Conservation (phyloP, 2,888 invertebrate genomes). For the Thecocarcelia acutangulata region DNA sequence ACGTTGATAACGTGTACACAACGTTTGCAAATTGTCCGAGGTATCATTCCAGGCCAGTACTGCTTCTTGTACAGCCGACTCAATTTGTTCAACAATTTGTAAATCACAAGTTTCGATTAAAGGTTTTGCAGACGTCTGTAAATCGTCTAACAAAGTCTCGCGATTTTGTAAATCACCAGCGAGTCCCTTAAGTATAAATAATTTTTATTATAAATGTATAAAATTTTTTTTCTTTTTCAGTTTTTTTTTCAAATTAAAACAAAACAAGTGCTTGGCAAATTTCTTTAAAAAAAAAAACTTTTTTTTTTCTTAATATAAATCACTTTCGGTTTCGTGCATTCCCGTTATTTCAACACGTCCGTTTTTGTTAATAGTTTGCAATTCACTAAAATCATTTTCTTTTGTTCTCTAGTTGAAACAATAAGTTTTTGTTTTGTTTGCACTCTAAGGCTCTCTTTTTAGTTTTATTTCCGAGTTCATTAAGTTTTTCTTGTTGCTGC, state of each 20-base stretch:
- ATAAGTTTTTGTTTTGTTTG: background rate
- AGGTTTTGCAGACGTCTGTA: slow-evolving; percentile 87
- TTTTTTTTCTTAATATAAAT: background rate
- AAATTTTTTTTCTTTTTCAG: background rate
- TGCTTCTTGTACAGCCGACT: slow-evolving; percentile 89
- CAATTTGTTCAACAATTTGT: slow-evolving; percentile 87
- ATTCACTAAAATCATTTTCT: slow-evolving; percentile 48
- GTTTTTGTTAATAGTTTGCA: slow-evolving; percentile 55
- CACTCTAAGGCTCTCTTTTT: background rate
- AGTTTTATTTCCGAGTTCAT: background rate
- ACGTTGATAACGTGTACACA: slow-evolving; percentile 89
- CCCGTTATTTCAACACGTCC: slow-evolving; percentile 44
- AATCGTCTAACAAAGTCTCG: slow-evolving; percentile 87
- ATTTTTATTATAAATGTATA: background rate
- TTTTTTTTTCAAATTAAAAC: slow-evolving; percentile 7
- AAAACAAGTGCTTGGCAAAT: slow-evolving; percentile 2
- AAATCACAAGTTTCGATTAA: slow-evolving; percentile 87
- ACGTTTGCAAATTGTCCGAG: slow-evolving; percentile 88
- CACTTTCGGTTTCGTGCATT: slow-evolving; percentile 19
- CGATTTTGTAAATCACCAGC: slow-evolving; percentile 89
- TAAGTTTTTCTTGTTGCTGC: background rate
- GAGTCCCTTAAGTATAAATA: slow-evolving; percentile 84
- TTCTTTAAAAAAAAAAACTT: background rate
- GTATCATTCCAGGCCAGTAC: slow-evolving; percentile 91
- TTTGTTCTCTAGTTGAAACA: background rate